Base-by-base conservation (phyloP, 1,140 invertebrate genomes). In the Leguminivora glycinivorella region DNA sequence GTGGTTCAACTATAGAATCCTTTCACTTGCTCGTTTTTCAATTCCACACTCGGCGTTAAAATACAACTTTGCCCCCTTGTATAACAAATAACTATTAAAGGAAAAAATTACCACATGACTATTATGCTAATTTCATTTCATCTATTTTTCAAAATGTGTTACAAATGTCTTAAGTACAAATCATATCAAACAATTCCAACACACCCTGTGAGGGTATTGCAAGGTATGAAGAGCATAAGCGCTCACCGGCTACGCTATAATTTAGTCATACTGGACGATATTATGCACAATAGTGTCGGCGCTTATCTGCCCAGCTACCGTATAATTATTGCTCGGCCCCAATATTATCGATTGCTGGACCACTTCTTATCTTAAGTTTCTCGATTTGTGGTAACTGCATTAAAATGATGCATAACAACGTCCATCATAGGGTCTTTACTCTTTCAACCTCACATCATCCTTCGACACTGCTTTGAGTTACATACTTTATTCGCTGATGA, bases 221-320 rank as follows among this genome's bases (percentile, higher is more conserved):
- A n/a, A 69, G 70, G 74, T 69, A 73, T 38, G 67, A 38, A 40
- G 19, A 52, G 47, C 22, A 58, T 34, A 25, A 47, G 38, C 60
- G 19, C 63, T 67, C 14, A 34, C 56, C 26, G 68, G 68, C 69
- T 67, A 75, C 76, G 80, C 72, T 87, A 84, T 87, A 89, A 89
- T 89, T 87, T 86, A 79, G 83, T 80, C 83, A 84, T 83, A 84
- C 79, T 76, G 82, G 78, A 76, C 78, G 76, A 85, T 81, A 87
- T 87, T 87, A 87, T 81, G 80, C 79, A 85, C 81, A 83, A 83
- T 87, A 83, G 85, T 82, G 81, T 78, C 77, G 82, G 77, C 80
- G 80, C 76, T 83, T 85, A 85, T 85, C 85, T 76, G 76, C 73
- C 70, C 76, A n/a, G 74, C 78, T 80, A 84, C 80, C 78, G 76